Evolutionary conservation across 2,888 invertebrate species (phyloP), one percentile per base, ranked within the genome.

Genomic region (Amorpha juglandis): DNA sequence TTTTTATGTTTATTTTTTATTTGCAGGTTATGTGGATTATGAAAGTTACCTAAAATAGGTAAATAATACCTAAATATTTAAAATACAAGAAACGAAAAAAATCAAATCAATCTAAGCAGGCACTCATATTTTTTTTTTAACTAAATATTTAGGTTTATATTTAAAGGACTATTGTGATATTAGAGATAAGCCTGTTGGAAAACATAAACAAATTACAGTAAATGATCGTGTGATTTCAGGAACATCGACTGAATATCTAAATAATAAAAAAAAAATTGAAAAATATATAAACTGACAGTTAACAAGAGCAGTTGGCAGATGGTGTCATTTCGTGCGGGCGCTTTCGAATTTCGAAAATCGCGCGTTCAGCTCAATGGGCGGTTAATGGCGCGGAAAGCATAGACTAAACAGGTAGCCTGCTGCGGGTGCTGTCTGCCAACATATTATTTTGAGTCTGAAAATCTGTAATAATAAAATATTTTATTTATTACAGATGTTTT

Each of bases 381-480:
- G 78, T 75, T 87, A 89, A 91, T 91, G 91, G 82, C 81, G 81
- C 78, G 90, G 88, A 89, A 91, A 86, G 84, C 83, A 88, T 88
- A 90, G 89, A 89, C 87, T 88, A 90, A 85, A 86, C 87, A 89
- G 88, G 84, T 88, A 86, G 82, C 79, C 78, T 52, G 78, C 74
- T 74, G 76, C 42, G 68, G 71, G 73, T 77, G 78, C 74, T 74
- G 76, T 33, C 33, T 65, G 14, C 50, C 58, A 14, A 55, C 12
- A 62, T 62, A 47, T 66, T 65, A 63, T 65, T 69, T 69, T 62
- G 58, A 62, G 62, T 27, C 27, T 27, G 27, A 27, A 27, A 27
- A 27, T 27, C 27, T 27, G 27, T 1, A 27, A 27, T 27, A 27
- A 27, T 27, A 27, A 27, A 27, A 27, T 27, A 27, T 27, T 27